Evolutionary conservation across 2,797 vertebrate species (phyloP), one percentile per base, ranked within the genome.

Genomic region (Anabacerthia variegaticeps): DNA sequence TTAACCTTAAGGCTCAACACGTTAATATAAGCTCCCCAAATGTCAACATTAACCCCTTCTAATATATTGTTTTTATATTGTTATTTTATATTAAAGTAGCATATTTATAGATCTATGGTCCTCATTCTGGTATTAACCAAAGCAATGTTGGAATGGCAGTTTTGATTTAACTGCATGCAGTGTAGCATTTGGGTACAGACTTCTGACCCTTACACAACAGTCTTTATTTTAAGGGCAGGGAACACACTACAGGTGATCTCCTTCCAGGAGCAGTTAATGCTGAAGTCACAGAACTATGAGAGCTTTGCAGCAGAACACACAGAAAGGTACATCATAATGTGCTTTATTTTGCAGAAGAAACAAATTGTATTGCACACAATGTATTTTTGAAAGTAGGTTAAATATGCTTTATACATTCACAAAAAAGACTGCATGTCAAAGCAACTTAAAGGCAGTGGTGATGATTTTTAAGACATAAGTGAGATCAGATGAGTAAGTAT

Each of bases 291-390:
- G 94, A 96, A 24, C 16, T 52, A 43, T 37, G 65, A 28, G 51
- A 92, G 52, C 51, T 93, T 92, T 94, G 61, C 54, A 97, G 88
- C 75, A 76, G 58, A 88, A 71, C 39, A 59, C 59, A 39, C 14
- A 9, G n/a, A 92, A 83, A 87, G 36, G 14, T 82, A 9, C 16
- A 86, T 65, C 92, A 34, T 79, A 82, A 23, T 7, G 48, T n/a
- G 80, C 36, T 80, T 87, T 77, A 37, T 13, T 80, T 63, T 88
- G 23, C 41, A 79, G 61, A 87, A 89, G 52, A 54, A 93, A 92
- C 24, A 67, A 96, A 89, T 48, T 9, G 11, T 72, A 43, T 54
- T 54, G 14, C 54, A 72, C 15, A 36, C 9, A 74, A 78, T 91
- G 7, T 84, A 44, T 85, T 88, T 85, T 68, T 17, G 27, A 93